These are phyloP conservation scores for Drosophila pallidifrons DNA, from an alignment of 1,140 invertebrate species.

Conservation along the genomic window DNA sequence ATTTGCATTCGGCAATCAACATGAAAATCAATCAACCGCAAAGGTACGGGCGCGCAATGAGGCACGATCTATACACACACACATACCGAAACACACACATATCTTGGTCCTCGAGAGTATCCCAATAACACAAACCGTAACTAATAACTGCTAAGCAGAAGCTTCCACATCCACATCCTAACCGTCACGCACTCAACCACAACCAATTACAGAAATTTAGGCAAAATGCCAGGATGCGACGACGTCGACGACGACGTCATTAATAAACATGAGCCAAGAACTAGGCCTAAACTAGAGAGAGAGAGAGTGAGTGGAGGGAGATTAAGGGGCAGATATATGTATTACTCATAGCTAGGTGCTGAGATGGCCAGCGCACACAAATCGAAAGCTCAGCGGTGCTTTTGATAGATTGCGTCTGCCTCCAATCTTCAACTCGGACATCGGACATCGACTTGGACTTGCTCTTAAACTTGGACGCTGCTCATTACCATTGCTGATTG, in stretches of 20 bases:
- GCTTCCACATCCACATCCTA: conserved; percentile 14
- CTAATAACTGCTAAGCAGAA: conserved; percentile 67
- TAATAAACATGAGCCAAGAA: conserved; percentile 73
- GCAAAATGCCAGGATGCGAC: conserved; percentile 65
- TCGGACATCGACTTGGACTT: conserved; percentile 24
- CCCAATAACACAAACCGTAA: conserved; percentile 74
- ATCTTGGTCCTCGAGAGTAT: conserved; percentile 59
- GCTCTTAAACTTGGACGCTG: conserved; percentile 41
- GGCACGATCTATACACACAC: conserved; percentile 35
- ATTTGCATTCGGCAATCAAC: conserved; percentile 76
- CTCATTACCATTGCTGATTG: conserved; percentile 77
- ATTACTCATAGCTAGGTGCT: conserved; percentile 23
- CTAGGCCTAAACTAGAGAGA: conserved; percentile 28
- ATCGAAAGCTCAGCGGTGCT: conserved; percentile 72
- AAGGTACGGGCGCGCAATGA: conserved; percentile 24
- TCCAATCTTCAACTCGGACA: conserved; percentile 9
- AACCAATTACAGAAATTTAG: conserved; percentile 81
- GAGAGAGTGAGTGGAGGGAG: background rate
- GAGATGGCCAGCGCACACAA: conserved; percentile 39
- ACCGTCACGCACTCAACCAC: conserved; percentile 69
- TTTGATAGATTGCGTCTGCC: conserved; percentile 71
- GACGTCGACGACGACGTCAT: conserved; percentile 54
- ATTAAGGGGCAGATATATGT: conserved; percentile 16
- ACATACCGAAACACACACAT: conserved; percentile 8
- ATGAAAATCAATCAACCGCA: conserved; percentile 80